phyloP scores from a whole-genome alignment of 2,797 vertebrate genomes.

The Silurus aristotelis region DNA sequence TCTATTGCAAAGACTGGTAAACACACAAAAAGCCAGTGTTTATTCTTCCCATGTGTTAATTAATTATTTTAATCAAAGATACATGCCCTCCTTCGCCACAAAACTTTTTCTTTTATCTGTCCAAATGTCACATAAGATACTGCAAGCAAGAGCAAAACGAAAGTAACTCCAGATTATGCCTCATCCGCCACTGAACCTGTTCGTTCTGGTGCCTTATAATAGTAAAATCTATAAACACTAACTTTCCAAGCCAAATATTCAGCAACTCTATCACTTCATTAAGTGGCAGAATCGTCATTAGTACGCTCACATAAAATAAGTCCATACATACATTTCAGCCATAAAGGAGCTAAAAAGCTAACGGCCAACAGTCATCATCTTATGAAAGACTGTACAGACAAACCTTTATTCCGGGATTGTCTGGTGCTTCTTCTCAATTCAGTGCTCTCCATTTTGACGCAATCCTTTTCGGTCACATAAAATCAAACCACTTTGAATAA shows the following conservation, averaged over 20 bases:
- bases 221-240: neutral
- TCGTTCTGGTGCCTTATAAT: neutral
- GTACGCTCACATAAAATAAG: neutral
- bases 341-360: neutral
- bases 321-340: neutral
- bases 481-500: neutral
- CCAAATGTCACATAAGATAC: neutral
- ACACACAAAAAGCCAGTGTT: neutral
- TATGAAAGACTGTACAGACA: conserved; percentile 23
- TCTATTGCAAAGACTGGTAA: conserved; percentile 44
- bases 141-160: neutral
- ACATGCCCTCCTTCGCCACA: neutral
- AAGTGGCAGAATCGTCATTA: neutral
- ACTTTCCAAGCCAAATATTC: neutral
- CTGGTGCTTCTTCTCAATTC: conserved; percentile 52
- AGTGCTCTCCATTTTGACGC: neutral
- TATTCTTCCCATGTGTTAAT: neutral
- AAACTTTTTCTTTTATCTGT: neutral
- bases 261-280: neutral
- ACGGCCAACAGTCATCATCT: neutral
- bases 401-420: conserved; percentile 51
- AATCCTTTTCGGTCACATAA: conserved; percentile 60
- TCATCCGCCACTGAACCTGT: neutral
- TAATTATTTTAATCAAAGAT: neutral
- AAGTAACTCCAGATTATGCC: conserved; percentile 15